Base-by-base conservation (phyloP, 2,888 invertebrate species). In the Maniola hyperantus region DNA sequence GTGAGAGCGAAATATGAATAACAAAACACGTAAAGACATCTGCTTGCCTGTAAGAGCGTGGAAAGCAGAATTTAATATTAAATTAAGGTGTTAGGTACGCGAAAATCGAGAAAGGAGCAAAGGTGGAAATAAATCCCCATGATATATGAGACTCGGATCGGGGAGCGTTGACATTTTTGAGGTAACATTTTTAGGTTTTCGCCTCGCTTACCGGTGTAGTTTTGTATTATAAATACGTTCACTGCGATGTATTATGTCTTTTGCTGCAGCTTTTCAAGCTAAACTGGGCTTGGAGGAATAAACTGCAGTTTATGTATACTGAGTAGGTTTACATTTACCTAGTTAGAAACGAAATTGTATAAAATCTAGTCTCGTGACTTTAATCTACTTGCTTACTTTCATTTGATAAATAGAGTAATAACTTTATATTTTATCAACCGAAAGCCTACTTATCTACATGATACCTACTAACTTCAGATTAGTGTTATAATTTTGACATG, bases 51-150 rank as follows among this genome's bases (percentile, higher is more conserved):
- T 79, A 81, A 79, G 81, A 80, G 81, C 78, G 77, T 74, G 80
- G 79, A 85, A 83, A 83, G 85, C 87, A 86, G 83, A 88, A 91
- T 91, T 91, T 91, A 89, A 90, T 91, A 91, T 91, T 91, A 91
- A 91, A 91, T 91, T 91, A 91, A 90, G 89, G 89, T 84, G 88
- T 90, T 88, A n/a, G n/a, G n/a, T n/a, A 85, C 83, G 85, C 84
- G 82, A 81, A 87, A 89, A 91, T 91, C 88, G 91, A 88, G 90
- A 84, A 85, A 82, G 83, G 83, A 79, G 83, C 84, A 80, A 82
- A 88, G 89, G 87, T 86, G 85, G 82, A 79, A 85, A 91, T 91
- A 91, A 91, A 91, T 91, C 90, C 87, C 82, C 73, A 78, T 91
- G 89, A 91, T 91, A 89, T 90, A 91, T 84, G 88, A 79, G 82